phyloP scores from a whole-genome alignment of 2,797 vertebrate species.

The Pampus argenteus region DNA sequence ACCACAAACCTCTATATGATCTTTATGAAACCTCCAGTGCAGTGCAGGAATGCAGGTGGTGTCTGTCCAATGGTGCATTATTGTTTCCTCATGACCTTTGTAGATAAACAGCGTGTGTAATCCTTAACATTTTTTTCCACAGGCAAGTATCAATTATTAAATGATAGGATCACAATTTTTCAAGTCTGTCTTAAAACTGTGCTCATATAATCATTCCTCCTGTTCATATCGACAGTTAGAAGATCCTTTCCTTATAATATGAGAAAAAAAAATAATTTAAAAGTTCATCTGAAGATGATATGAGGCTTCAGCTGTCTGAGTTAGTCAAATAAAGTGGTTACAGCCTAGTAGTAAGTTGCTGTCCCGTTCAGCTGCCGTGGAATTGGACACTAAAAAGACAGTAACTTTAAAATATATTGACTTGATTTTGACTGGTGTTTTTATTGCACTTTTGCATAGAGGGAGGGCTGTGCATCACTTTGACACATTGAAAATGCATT shows the following conservation, averaged over 20 bases:
- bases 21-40: background rate
- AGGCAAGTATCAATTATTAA: background rate
- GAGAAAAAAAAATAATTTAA: too few species aligned
- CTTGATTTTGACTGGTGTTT: background rate
- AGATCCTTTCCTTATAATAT: background rate
- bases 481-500: too few species aligned
- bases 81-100: background rate
- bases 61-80: background rate
- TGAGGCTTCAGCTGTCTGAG: too few species aligned
- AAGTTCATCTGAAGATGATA: too few species aligned
- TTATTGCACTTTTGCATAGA: too few species aligned
- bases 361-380: too few species aligned
- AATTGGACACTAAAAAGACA: background rate
- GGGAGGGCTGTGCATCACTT: too few species aligned
- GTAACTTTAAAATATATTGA: background rate
- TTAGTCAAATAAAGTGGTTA: too few species aligned
- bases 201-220: background rate
- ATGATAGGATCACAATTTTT: background rate
- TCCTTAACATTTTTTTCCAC: background rate
- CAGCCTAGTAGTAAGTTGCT: too few species aligned
- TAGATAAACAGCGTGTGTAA: background rate
- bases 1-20: background rate
- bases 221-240: background rate
- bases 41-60: background rate
- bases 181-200: background rate